These are phyloP conservation scores for Hephaestus fuliginosus DNA, from an alignment of 2,797 vertebrate species.

Conservation along the genomic window DNA sequence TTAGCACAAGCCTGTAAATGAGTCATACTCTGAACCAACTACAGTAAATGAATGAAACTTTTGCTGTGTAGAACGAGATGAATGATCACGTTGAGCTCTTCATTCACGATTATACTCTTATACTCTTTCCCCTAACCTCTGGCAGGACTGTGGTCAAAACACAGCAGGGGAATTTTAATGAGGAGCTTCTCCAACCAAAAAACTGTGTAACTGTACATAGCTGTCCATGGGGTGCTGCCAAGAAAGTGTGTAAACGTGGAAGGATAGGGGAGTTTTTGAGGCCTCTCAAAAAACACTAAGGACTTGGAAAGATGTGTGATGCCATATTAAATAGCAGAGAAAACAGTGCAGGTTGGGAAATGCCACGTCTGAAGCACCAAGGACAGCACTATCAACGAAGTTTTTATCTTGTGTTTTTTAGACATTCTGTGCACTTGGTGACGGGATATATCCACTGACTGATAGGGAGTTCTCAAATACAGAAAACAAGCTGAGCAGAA, in stretches of 20 bases:
- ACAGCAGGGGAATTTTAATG: slow-evolving; percentile 30
- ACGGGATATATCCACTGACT: slow-evolving; percentile 4
- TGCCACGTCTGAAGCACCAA: not conserved
- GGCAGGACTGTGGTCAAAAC: not conserved
- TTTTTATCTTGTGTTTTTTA: not conserved
- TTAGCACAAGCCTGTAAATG: not conserved
- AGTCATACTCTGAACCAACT: slow-evolving; percentile 13
- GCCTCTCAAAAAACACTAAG: not conserved
- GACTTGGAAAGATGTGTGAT: not conserved
- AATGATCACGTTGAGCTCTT: slow-evolving; percentile 13
- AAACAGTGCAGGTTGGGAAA: not conserved
- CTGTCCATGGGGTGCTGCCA: not conserved
- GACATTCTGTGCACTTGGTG: not conserved
- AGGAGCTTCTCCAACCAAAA: slow-evolving; percentile 21
- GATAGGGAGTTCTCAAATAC: not conserved
- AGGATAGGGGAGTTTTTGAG: not conserved
- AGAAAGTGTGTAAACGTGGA: not conserved
- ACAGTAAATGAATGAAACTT: not conserved
- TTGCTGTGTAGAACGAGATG: not conserved
- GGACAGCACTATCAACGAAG: not conserved
- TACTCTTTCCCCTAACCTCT: slow-evolving; percentile 2
- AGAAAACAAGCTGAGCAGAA: slow-evolving; percentile 24
- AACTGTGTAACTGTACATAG: not conserved
- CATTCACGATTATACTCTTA: slow-evolving; percentile 2
- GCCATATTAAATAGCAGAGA: not conserved